phyloP scores from a whole-genome alignment of 2,797 vertebrate genomes.

The Epinephelus awoara region DNA sequence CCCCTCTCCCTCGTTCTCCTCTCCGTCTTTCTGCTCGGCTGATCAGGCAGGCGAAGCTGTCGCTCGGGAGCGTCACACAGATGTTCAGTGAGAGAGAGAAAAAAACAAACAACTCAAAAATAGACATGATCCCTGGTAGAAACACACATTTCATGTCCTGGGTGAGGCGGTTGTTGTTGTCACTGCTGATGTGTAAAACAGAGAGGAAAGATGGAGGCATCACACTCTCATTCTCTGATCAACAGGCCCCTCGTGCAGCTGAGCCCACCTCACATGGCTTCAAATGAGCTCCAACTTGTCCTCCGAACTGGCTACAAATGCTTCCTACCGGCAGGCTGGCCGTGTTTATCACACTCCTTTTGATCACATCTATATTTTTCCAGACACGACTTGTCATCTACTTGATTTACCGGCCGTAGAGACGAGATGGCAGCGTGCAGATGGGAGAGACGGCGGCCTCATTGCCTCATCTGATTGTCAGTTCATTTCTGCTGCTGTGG shows the following conservation, averaged over 20 bases:
- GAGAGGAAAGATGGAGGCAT: constrained; percentile 20
- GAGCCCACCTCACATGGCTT: constrained; percentile 30
- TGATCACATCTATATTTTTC: constrained; percentile 54
- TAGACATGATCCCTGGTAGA: constrained; percentile 60
- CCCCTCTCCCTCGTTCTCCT: background rate
- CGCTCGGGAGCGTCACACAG: constrained; percentile 66
- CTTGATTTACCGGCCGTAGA: constrained; percentile 46
- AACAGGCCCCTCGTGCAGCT: constrained; percentile 54
- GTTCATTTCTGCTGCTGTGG: background rate
- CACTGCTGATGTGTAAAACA: constrained; percentile 39
- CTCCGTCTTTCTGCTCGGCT: constrained; percentile 44
- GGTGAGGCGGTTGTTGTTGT: constrained; percentile 40
- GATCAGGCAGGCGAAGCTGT: constrained; percentile 58
- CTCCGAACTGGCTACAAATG: background rate
- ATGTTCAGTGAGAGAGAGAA: constrained; percentile 55
- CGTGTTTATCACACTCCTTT: constrained; percentile 6
- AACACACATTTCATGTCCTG: constrained; percentile 44
- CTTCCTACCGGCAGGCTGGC: constrained; percentile 9
- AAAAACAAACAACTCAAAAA: constrained; percentile 64
- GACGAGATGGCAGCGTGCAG: background rate
- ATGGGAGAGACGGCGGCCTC: background rate
- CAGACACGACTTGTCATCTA: constrained; percentile 35
- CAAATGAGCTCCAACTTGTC: constrained; percentile 43
- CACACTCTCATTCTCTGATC: constrained; percentile 45
- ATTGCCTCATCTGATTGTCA: constrained; percentile 2